These are phyloP conservation scores for Rhadinocentrus ornatus DNA, from an alignment of 2,797 vertebrate genomes.

Conservation along the genomic window DNA sequence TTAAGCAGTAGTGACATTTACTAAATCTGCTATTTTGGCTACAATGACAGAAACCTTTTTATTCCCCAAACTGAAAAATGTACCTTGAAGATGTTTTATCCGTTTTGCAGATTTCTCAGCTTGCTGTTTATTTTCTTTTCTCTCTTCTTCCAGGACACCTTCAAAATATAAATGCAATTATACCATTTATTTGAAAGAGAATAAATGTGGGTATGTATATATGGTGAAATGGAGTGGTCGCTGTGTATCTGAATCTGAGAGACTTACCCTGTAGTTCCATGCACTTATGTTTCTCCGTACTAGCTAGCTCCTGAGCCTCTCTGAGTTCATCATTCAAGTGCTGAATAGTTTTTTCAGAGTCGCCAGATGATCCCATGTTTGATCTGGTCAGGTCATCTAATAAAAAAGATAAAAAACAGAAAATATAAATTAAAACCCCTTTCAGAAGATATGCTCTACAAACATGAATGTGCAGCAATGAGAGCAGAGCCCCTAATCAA, in stretches of 20 bases:
- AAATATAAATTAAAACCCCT: slow-evolving; percentile 3
- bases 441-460: background rate
- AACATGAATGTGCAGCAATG: slow-evolving; percentile 7
- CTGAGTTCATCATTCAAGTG: slow-evolving; percentile 90
- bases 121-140: slow-evolving; percentile 88
- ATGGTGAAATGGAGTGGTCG: background rate
- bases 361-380: slow-evolving; percentile 87
- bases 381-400: slow-evolving; percentile 90
- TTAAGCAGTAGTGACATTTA: slow-evolving; percentile 7
- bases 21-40: background rate
- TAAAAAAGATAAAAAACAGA: slow-evolving; percentile 21
- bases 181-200: background rate
- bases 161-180: slow-evolving; percentile 17
- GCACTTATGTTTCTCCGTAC: slow-evolving; percentile 90
- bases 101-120: slow-evolving; percentile 92
- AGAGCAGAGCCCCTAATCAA: background rate
- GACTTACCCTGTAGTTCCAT: slow-evolving; percentile 93
- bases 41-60: background rate
- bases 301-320: slow-evolving; percentile 91
- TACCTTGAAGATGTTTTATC: slow-evolving; percentile 93
- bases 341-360: slow-evolving; percentile 92
- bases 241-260: background rate
- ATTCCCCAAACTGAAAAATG: slow-evolving; percentile 7
- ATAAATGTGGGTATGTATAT: background rate
- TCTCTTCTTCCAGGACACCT: slow-evolving; percentile 92